Evolutionary conservation across 37 sponge, comb jelly and placozoan genomes (phyloP).

Genomic region (Sycon ciliatum): DNA sequence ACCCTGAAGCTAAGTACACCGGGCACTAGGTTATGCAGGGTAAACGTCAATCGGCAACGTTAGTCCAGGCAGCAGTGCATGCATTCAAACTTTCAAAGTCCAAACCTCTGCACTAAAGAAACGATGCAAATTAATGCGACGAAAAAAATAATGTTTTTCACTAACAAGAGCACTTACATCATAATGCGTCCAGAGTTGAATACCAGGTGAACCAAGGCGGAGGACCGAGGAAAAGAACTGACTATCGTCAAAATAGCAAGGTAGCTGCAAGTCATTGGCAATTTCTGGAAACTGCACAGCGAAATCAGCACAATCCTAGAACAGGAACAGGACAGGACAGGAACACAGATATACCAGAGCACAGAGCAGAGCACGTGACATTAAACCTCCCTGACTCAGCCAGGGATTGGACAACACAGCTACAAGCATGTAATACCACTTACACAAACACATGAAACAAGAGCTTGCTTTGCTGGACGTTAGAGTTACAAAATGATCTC

Average conservation of each 20-base stretch:
- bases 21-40: too few relatives aligned
- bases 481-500: not conserved
- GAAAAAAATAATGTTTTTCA: not conserved
- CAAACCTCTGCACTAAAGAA: not conserved
- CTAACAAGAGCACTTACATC: slow-evolving; percentile 47
- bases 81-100: not conserved
- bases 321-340: not conserved
- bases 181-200: slow-evolving; percentile 88
- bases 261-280: slow-evolving; percentile 53
- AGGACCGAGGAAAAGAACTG: slow-evolving; percentile 75
- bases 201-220: slow-evolving; percentile 62
- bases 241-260: slow-evolving; percentile 39
- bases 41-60: too few relatives aligned
- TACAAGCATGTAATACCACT: not conserved
- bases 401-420: not conserved
- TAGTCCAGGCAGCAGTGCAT: too few relatives aligned
- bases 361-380: not conserved
- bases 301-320: slow-evolving; percentile 69
- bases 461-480: not conserved
- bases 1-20: too few relatives aligned
- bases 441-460: not conserved
- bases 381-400: too few relatives aligned
- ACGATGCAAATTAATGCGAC: not conserved
- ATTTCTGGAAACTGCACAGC: slow-evolving; percentile 64
- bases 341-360: not conserved